Base-by-base conservation (phyloP, 1,140 invertebrate species). In the Daktulosphaira vitifoliae region DNA sequence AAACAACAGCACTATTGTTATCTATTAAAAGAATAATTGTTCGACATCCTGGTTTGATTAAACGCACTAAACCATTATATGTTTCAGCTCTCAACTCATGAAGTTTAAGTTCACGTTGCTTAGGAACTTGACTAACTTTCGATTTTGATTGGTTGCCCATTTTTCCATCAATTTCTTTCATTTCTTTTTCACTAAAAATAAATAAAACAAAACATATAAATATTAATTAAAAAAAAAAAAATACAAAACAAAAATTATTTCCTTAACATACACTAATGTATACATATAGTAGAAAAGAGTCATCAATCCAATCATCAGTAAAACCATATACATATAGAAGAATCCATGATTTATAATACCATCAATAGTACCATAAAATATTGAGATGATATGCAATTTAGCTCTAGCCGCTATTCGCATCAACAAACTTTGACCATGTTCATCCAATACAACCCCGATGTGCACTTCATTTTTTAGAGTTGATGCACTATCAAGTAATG, bases 11-110 rank as follows among this genome's bases (percentile, higher is more conserved):
- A 66, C 86, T 89, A 73, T 96, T 88, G 72, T 83, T 80, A 77
- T 98, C 93, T 2, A 96, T 85, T 29, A 98, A 77, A 9, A 98
- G 73, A 33, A 97, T 82, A 66, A 98, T 84, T 0, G 95, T 97
- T 16, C 96, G 80, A 73, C 92, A 97, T 0, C 96, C 96, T 0
- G 96, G 95, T 73, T 97, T 96, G 39, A 97, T 78, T 50, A 98
- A 53, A 9, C 91, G 81, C 25, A 98, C 88, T 65, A 99, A 80
- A 38, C 91, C 93, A 75, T 95, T 93, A 72, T 96, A 98, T 64
- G 94, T 96, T 78, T 97, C 93, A 15, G 89, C 89, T 46, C 92
- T 78, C 56, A 98, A 78, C 76, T 98, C 96, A 73, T 98, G 92
- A 38, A 99, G 78, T 62, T 84, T 81, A 20, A 95, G 75, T 74